Evolutionary conservation across 2,797 vertebrate genomes (phyloP), one percentile per base, ranked within the genome.

Genomic region (Knipowitschia caucasica): DNA sequence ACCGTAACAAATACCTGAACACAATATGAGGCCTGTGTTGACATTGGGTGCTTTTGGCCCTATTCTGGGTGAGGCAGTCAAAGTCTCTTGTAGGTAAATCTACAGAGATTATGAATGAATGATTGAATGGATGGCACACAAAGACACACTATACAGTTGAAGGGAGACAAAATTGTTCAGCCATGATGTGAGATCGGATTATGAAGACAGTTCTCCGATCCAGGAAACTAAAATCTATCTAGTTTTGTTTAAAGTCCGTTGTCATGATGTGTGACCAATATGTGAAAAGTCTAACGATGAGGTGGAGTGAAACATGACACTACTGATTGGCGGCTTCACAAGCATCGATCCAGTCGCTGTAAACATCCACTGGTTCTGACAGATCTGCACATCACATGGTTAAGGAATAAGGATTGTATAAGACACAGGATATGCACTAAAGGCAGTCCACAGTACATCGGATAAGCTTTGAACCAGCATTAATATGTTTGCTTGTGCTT

Each of bases 271-370:
- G 51, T 49, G 64, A 31, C 17, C 15, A 35, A 26, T 53, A 50
- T n/a, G 29, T 26, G 39, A 49, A 36, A 39, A 34, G 54, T 59
- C 5, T 23, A 27, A 20, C 36, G 38, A 25, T 52, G 57, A 69
- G 57, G 53, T 61, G 15, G 33, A 23, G 18, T 20, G 7, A 30
- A 31, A 43, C 14, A 42, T n/a, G 10, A 23, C 18, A 80, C 85
- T 94, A 98, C 74, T 96, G 95, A 84, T 97, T 96, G 64, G 95
- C 95, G 4, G 94, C 92, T 85, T 98, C 95, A 14, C 95, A 97
- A 60, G 95, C 95, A 0, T 98, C 95, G 53, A 98, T 98, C 95
- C 95, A 98, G 40, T 97, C 95, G 0, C 95, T 96, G 87, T 97
- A 96, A 60, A 97, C 95, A 0, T 98, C 95, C 75, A 97, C 94